These are phyloP conservation scores for Rhogogaster chlorosoma DNA, from an alignment of 2,888 invertebrate species.

Conservation along the genomic window DNA sequence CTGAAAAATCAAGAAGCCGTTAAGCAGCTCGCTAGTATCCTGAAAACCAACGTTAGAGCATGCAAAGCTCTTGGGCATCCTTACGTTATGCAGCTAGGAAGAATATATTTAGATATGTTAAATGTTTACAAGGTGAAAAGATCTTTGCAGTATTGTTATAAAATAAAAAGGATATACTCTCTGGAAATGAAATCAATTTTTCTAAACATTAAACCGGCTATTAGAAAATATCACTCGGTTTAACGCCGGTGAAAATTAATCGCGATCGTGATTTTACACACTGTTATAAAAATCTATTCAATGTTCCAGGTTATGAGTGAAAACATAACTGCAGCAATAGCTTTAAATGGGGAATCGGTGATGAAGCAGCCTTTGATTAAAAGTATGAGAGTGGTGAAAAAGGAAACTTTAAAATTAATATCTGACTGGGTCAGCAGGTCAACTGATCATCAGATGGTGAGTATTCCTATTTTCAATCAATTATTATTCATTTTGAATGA, in stretches of 20 bases:
- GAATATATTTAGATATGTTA: slow-evolving; percentile 99
- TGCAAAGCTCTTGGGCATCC: slow-evolving; percentile 98
- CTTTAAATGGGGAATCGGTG: slow-evolving; percentile 96
- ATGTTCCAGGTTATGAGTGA: slow-evolving; percentile 86
- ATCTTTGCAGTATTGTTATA: background rate
- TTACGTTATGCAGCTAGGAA: slow-evolving; percentile 95
- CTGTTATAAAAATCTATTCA: background rate
- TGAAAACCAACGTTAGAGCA: slow-evolving; percentile 99
- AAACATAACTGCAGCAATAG: slow-evolving; percentile 96
- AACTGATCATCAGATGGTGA: slow-evolving; percentile 91
- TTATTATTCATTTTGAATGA: background rate
- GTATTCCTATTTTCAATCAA: slow-evolving; percentile 51
- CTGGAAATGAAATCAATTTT: background rate
- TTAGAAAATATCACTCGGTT: background rate
- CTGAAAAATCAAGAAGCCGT: slow-evolving; percentile 98
- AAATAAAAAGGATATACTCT: background rate
- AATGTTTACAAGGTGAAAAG: slow-evolving; percentile 95
- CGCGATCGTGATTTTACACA: background rate
- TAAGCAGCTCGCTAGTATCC: slow-evolving; percentile 97
- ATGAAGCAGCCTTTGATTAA: slow-evolving; percentile 98
- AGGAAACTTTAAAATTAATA: slow-evolving; percentile 98
- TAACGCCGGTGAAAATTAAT: background rate
- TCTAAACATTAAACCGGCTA: background rate
- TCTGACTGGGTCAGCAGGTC: slow-evolving; percentile 97
- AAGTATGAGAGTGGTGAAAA: slow-evolving; percentile 98